Evolutionary conservation across 2,888 invertebrate species (phyloP), one percentile per base, ranked within the genome.

Genomic region (Branchellion lobata): DNA sequence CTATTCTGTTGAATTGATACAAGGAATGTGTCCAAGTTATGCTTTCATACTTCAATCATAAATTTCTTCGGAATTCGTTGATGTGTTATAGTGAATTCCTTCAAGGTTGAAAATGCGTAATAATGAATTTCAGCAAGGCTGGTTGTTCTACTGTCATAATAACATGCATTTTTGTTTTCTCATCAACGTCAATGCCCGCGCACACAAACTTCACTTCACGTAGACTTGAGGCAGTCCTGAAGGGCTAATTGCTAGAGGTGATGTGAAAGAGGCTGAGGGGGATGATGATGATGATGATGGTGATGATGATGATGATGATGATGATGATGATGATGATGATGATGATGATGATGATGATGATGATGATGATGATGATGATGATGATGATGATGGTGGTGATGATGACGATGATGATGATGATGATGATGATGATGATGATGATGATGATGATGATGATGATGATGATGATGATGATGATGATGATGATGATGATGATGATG

Each of bases 321-420:
- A 68, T 18, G 68, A 68, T 68, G 24, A 68, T 68, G 24, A 68
- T 68, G 24, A 68, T 68, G 24, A 68, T 68, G 34, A 31, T 68
- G 24, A 21, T 21, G 34, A 33, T 36, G 29, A 72, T 36, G 73
- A 72, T 36, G 24, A 72, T 36, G 73, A 72, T 72, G 73, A 14
- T 33, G 29, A 34, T 72, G 73, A 72, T 33, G 73, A 33, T 33
- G 73, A 34, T 72, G 73, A 72, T 36, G 73, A 33, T 36, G 73
- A 72, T 72, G 73, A 72, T 72, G 34, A 72, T 72, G 73, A 72
- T 72, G 31, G 24, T 33, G 73, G 24, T 11, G 36, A 72, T 14
- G 73, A 72, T 27, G 73, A 72, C 18, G 14, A 21, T 14, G 73
- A 31, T 21, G 73, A 36, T 36, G 73, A 72, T 36, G 73, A 72